Percentiles rank a stretch among this genome's conserved stretches.
Conservation (phyloP, 37 sponge, comb jelly and placozoan genomes). For the Beroe forskalii region DNA sequence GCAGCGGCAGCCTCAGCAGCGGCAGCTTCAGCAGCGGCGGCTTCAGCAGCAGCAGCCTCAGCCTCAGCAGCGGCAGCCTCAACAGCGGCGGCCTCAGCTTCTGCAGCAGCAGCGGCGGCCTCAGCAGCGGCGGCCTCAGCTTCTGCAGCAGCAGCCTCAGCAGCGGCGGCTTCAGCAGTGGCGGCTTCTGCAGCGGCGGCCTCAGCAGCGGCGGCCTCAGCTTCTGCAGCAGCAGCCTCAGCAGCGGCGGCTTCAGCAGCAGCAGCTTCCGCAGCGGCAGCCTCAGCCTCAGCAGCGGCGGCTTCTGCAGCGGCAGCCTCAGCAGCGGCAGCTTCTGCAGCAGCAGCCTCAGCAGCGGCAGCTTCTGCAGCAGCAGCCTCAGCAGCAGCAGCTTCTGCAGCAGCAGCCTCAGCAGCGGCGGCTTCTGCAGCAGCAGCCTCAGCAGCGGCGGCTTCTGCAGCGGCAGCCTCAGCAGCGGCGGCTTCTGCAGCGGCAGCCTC, state of each 20-base stretch:
- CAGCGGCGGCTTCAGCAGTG: neutral
- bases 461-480: neutral
- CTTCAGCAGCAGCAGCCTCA: constrained; percentile 6
- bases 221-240: no score
- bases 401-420: neutral
- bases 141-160: neutral
- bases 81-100: neutral
- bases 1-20: constrained; percentile 45
- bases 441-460: neutral
- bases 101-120: constrained; percentile 1
- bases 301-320: constrained; percentile 36
- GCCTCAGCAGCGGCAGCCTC: neutral
- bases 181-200: neutral
- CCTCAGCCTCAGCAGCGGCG: neutral
- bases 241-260: constrained; percentile 30
- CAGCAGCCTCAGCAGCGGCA: neutral
- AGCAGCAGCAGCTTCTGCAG: neutral
- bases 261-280: neutral
- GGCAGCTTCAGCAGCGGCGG: constrained; percentile 43
- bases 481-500: neutral
- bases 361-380: neutral
- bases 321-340: constrained; percentile 5
- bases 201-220: neutral
- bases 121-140: no score
- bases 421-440: neutral